Evolutionary conservation across 2,888 invertebrate genomes (phyloP), one percentile per base, ranked within the genome.

Genomic region (Volucella zonaria): DNA sequence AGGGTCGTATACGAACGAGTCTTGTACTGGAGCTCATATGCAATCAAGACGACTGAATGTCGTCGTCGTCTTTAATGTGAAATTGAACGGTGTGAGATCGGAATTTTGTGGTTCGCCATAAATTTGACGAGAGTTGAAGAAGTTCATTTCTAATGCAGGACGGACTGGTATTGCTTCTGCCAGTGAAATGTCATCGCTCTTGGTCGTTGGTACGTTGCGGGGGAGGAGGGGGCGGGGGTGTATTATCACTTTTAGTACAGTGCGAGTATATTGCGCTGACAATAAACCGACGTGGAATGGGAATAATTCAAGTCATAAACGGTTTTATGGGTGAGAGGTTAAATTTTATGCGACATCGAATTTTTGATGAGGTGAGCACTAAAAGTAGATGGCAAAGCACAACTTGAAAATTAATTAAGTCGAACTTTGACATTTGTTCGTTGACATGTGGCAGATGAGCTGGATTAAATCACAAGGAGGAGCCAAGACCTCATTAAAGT

Each of bases 31-130:
- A 31, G 31, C 43, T 45, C 61, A 49, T 52, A 62, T 43, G 58
- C 23, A 15, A 67, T 67, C 67, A 51, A 56, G 56, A 59, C 31
- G 45, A 58, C 54, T 47, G 6, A 12, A 8, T 42, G 14, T 42
- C 42, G 42, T 40, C 38, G 15, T 56, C 43, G 23, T 45, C 45
- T 54, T 47, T 66, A 64, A 70, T 54, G 47, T 78, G 82, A 80
- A 83, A 83, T 40, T 71, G 83, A 83, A 80, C 83, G 75, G 80
- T 83, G 83, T 83, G 83, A 80, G 83, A 83, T 83, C 75, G 83
- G 80, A 80, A 80, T 80, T 66, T 76, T 80, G 83, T 61, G 83
- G 83, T 83, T 49, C 67, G 31, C 52, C 61, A 70, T 76, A 54
- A 70, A 75, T 75, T 71, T 61, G 70, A 80, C 54, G 75, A 71